phyloP scores from a whole-genome alignment of 2,888 invertebrate species.

The Acronicta alni region DNA sequence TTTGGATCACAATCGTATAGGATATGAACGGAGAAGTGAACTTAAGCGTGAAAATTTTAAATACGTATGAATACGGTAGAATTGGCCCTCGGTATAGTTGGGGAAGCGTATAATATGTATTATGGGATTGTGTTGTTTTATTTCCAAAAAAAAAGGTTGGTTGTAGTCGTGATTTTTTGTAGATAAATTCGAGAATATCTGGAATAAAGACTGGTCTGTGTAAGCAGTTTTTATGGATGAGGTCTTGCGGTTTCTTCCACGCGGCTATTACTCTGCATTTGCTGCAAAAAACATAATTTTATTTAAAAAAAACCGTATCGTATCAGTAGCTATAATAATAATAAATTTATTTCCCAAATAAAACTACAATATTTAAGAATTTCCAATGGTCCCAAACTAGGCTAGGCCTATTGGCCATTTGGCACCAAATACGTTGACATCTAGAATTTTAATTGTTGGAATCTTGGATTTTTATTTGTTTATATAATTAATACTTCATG shows the following conservation, averaged over 20 bases:
- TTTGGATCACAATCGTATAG: constrained; percentile 74
- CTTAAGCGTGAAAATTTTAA: constrained; percentile 64
- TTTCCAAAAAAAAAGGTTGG: constrained; percentile 27
- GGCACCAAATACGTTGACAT: no score
- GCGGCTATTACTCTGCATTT: no score
- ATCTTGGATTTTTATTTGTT: no score
- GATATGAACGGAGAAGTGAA: constrained; percentile 60
- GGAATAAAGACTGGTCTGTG: constrained; percentile 23
- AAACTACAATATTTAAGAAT: no score
- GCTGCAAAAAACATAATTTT: no score
- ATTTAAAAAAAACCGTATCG: no score
- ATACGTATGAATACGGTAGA: constrained; percentile 45
- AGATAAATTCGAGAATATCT: constrained; percentile 11
- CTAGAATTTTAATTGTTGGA: no score
- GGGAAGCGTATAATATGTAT: constrained; percentile 34
- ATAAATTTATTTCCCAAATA: no score
- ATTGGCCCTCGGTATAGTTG: constrained; percentile 33
- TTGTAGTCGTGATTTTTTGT: constrained; percentile 11
- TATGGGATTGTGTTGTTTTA: constrained; percentile 29
- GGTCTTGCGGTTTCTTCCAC: background rate
- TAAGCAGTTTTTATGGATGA: constrained; percentile 6
- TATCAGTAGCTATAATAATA: no score
- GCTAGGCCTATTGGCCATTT: no score
- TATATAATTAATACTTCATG: no score
- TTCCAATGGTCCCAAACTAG: no score